phyloP scores from a whole-genome alignment of 2,113 vertebrate species.

The Pomatorhinus ruficollis region DNA sequence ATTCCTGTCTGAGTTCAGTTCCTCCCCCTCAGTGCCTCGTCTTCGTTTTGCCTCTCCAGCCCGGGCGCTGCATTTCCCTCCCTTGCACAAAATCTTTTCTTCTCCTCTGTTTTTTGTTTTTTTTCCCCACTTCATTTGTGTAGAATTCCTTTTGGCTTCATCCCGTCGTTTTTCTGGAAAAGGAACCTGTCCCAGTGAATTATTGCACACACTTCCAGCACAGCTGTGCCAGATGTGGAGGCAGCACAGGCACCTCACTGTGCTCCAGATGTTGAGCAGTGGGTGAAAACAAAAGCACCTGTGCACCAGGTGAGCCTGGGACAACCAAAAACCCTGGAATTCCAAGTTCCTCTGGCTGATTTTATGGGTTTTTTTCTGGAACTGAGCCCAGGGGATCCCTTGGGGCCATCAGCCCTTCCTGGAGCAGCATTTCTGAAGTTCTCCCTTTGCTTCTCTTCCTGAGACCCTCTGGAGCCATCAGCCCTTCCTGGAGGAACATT shows the following conservation, averaged over 20 bases:
- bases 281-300: no score
- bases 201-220: neutral
- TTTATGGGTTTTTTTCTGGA: rapidly evolving
- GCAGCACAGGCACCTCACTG: rapidly evolving
- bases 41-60: neutral
- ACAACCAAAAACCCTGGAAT: neutral
- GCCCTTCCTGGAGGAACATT: rapidly evolving
- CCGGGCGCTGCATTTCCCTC: neutral
- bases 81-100: neutral
- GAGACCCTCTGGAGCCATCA: rapidly evolving
- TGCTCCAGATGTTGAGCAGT: neutral
- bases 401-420: neutral
- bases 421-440: rapidly evolving
- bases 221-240: neutral
- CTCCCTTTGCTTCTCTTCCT: no score
- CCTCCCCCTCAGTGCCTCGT: neutral
- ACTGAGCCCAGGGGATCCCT: neutral
- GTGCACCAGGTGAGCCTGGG: rapidly evolving
- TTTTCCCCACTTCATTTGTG: neutral
- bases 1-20: neutral
- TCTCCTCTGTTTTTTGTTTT: neutral
- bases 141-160: neutral
- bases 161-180: neutral
- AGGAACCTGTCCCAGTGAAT: neutral
- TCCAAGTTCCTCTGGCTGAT: neutral